Conservation (phyloP, 1,140 invertebrate genomes). For the Tachypleus tridentatus region DNA sequence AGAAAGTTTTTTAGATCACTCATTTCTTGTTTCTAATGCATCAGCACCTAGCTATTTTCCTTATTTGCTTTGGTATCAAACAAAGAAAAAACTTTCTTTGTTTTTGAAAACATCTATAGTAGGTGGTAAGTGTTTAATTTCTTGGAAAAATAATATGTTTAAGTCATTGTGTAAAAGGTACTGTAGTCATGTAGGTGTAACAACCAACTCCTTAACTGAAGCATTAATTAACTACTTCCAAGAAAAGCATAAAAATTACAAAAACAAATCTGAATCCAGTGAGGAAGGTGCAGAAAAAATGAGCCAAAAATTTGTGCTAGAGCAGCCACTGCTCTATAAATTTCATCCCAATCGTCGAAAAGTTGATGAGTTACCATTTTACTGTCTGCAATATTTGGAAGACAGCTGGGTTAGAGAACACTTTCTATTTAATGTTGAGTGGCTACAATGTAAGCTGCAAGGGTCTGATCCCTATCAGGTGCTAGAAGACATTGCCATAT, state of each 20-base stretch:
- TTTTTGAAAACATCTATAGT: conserved; percentile 14
- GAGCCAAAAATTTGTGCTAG: conserved; percentile 22
- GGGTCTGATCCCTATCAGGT: conserved; percentile 47
- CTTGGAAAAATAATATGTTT: conserved; percentile 9
- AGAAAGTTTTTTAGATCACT: conserved; percentile 50
- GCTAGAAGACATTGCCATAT: conserved; percentile 49
- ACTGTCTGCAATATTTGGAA: conserved; percentile 35
- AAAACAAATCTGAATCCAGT: no score
- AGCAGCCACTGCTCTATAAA: conserved; percentile 27
- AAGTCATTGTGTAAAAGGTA: conserved; percentile 14
- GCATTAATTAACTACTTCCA: not conserved
- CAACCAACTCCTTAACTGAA: not conserved
- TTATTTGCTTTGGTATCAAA: conserved; percentile 8
- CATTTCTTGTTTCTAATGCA: conserved; percentile 40
- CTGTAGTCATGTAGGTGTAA: not conserved
- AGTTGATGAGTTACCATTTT: conserved; percentile 67
- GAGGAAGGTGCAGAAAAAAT: not conserved
- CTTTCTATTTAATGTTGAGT: conserved; percentile 49
- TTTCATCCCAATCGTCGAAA: conserved; percentile 61
- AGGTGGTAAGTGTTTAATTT: conserved; percentile 14
- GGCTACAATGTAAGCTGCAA: conserved; percentile 60
- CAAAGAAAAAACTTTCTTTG: conserved; percentile 8
- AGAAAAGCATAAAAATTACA: no score
- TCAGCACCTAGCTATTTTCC: conserved; percentile 10
- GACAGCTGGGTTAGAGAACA: conserved; percentile 27